Evolutionary conservation across 2,113 vertebrate genomes (phyloP).

Genomic region (Rhagologus leucostigma): DNA sequence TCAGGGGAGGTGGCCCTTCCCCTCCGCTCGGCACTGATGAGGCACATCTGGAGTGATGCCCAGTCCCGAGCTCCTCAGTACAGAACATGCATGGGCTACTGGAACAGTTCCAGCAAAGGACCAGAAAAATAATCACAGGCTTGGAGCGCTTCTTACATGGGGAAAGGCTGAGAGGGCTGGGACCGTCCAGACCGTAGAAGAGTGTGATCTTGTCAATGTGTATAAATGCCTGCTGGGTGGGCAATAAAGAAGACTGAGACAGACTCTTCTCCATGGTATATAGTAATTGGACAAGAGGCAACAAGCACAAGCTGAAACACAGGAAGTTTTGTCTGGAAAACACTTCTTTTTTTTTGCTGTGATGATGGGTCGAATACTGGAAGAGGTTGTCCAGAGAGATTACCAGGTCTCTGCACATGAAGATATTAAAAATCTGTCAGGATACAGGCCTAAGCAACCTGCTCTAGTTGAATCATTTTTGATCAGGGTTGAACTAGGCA

Average conservation of each 20-base stretch:
- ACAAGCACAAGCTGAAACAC: not conserved
- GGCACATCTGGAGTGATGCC: not conserved
- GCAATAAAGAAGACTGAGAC: not conserved
- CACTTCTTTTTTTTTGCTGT: not conserved
- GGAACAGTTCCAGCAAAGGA: not conserved
- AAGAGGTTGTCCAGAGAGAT: not conserved
- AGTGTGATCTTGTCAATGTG: not conserved
- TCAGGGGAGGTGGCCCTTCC: not conserved
- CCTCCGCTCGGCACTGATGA: not conserved
- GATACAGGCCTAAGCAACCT: not conserved
- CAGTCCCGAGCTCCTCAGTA: not conserved
- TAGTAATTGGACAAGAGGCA: not conserved
- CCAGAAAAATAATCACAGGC: not conserved
- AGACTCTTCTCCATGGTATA: not conserved
- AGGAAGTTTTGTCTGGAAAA: not conserved
- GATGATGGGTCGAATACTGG: not conserved
- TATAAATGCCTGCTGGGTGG: not conserved
- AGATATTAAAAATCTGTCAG: not conserved
- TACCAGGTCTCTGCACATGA: not conserved
- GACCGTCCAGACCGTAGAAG: not conserved
- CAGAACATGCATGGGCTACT: not conserved
- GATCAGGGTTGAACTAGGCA: not conserved
- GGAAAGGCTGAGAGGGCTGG: not conserved
- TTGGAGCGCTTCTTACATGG: not conserved
- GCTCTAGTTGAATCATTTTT: not conserved